phyloP scores from a whole-genome alignment of 2,888 invertebrate genomes.

The Pachymerium ferrugineum region DNA sequence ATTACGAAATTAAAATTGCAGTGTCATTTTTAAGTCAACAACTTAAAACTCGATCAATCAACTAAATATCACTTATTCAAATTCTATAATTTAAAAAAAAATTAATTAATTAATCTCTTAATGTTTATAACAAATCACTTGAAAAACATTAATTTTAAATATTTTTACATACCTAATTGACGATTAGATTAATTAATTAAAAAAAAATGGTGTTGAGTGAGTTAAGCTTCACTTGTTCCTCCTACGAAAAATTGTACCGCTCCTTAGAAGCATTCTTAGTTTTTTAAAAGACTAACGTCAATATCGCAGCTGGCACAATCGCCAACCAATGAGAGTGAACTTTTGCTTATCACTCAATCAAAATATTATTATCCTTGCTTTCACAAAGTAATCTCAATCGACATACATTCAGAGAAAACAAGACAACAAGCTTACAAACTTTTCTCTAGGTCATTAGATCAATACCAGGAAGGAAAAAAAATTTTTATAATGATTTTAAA shows the following conservation, averaged over 20 bases:
- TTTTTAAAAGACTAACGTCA: background rate
- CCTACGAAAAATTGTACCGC: background rate
- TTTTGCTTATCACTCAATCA: background rate
- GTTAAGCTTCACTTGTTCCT: background rate
- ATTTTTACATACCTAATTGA: too few relatives aligned
- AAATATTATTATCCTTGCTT: background rate
- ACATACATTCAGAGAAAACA: background rate
- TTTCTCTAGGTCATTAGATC: background rate
- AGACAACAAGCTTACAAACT: background rate
- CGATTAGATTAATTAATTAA: background rate
- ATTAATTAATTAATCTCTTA: too few relatives aligned
- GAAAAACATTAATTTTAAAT: too few relatives aligned
- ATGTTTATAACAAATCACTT: too few relatives aligned
- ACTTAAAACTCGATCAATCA: too few relatives aligned
- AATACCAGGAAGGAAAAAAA: background rate
- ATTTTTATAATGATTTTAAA: background rate
- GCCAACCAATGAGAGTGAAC: background rate
- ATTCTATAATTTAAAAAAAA: too few relatives aligned
- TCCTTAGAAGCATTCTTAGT: background rate
- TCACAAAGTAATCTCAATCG: background rate
- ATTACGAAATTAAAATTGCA: too few relatives aligned
- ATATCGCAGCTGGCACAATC: background rate
- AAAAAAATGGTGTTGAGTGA: background rate
- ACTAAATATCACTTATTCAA: too few relatives aligned
- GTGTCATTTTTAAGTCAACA: too few relatives aligned